Conservation (phyloP, 2,888 invertebrate genomes). For the Nezara viridula region DNA sequence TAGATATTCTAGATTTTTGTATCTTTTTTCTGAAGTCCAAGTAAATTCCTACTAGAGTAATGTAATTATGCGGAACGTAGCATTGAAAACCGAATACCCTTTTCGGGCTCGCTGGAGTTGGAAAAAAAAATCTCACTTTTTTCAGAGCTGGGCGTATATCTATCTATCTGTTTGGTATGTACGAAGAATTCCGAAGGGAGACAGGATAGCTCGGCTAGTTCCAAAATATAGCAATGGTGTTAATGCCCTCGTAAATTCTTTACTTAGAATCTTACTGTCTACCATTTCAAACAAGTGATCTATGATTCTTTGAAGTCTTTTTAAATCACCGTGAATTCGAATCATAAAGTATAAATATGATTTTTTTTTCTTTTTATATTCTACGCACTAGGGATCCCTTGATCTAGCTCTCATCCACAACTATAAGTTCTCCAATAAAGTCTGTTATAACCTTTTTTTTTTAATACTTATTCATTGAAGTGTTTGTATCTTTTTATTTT, state of each 20-base stretch:
- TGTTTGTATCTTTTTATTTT: too few species aligned
- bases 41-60: neutral
- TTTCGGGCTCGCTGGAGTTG: neutral
- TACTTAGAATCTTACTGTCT: constrained; percentile 22
- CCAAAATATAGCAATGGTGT: constrained; percentile 22
- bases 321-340: neutral
- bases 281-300: constrained; percentile 19
- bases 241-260: constrained; percentile 41
- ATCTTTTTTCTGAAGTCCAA: neutral
- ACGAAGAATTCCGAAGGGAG: neutral
- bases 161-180: neutral
- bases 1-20: constrained; percentile 2
- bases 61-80: neutral
- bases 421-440: too few species aligned
- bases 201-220: neutral
- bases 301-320: constrained; percentile 9
- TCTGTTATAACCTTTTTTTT: too few species aligned
- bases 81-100: neutral
- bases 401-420: too few species aligned
- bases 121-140: neutral
- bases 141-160: neutral
- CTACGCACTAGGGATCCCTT: neutral
- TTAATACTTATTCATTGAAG: too few species aligned
- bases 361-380: neutral
- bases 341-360: neutral